phyloP scores from a whole-genome alignment of 2,797 vertebrate genomes.

The Tolypeutes matacus region DNA sequence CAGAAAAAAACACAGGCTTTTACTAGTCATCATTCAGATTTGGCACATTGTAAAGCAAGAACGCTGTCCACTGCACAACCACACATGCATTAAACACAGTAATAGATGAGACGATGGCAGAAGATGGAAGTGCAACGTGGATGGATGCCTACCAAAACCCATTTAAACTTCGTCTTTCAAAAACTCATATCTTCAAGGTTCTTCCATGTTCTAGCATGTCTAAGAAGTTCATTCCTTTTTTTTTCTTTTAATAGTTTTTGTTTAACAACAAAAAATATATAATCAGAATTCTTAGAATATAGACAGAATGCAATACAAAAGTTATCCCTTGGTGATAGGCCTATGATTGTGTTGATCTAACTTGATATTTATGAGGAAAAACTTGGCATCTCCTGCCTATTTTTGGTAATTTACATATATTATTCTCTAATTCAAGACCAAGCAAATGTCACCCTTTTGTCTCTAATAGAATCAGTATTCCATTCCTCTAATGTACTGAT shows the following conservation, averaged over 20 bases:
- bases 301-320: too few species aligned
- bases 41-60: not conserved
- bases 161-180: not conserved
- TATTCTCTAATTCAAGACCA: slow-evolving; percentile 15
- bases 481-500: not conserved
- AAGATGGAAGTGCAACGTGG: not conserved
- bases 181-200: too few species aligned
- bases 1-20: not conserved
- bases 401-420: too few species aligned
- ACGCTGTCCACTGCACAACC: not conserved
- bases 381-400: too few species aligned
- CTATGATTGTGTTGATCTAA: too few species aligned
- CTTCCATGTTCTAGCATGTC: too few species aligned
- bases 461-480: not conserved
- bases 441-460: slow-evolving; percentile 48
- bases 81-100: not conserved
- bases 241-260: too few species aligned
- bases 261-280: too few species aligned
- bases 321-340: too few species aligned
- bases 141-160: not conserved
- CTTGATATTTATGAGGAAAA: too few species aligned
- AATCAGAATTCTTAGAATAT: too few species aligned
- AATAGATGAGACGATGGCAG: not conserved
- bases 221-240: too few species aligned
- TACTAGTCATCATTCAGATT: not conserved